Evolutionary conservation across 2,113 vertebrate genomes (phyloP).

Genomic region (Cranoglanis bouderius): DNA sequence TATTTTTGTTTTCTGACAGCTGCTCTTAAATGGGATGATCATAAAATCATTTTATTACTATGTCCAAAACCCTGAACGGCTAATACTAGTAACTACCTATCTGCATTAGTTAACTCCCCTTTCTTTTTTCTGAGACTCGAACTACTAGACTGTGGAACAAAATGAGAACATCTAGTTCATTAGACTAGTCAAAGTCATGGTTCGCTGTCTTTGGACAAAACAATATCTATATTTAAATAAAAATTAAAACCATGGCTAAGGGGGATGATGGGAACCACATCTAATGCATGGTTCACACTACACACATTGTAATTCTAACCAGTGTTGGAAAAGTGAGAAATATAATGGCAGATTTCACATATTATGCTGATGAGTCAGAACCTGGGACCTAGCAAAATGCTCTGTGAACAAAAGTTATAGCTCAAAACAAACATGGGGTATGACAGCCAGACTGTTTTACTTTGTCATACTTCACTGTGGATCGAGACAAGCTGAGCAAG

Average conservation of each 20-base stretch:
- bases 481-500: neutral
- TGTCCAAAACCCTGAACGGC: neutral
- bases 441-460: too few species aligned
- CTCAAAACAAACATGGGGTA: too few species aligned
- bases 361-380: neutral
- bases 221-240: neutral
- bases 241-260: neutral
- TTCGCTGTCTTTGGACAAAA: neutral
- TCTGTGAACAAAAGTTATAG: too few species aligned
- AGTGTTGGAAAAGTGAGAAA: neutral
- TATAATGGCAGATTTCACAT: neutral
- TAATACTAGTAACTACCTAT: neutral
- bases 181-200: neutral
- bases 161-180: neutral
- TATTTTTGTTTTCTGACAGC: neutral
- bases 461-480: too few species aligned
- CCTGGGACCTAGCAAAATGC: neutral
- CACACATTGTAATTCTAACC: neutral
- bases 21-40: neutral
- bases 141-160: neutral
- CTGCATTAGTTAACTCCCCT: too few species aligned
- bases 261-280: neutral
- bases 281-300: neutral
- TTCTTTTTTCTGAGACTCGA: too few species aligned
- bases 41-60: neutral